These are phyloP conservation scores for Muraenolepis orangiensis DNA, from an alignment of 2,797 vertebrate genomes.

Conservation along the genomic window DNA sequence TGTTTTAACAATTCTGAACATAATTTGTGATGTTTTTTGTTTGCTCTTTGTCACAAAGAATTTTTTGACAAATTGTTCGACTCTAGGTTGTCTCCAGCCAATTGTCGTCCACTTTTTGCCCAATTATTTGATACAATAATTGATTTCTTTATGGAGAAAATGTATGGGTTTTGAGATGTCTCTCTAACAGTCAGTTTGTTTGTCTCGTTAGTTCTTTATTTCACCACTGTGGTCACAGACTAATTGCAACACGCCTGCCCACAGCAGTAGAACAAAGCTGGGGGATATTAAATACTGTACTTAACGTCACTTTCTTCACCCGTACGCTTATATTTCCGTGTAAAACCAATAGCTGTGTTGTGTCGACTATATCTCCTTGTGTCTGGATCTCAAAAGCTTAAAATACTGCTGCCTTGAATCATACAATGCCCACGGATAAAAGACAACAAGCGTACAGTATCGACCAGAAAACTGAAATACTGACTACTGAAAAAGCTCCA, in stretches of 20 bases:
- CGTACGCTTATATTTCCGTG: not conserved
- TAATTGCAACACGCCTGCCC: not conserved
- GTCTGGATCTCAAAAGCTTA: not conserved
- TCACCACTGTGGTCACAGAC: not conserved
- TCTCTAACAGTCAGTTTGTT: not conserved
- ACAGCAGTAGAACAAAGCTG: not conserved
- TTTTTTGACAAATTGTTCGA: too few relatives aligned
- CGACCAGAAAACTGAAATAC: not conserved
- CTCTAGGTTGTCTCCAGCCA: too few relatives aligned
- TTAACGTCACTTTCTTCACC: too few relatives aligned
- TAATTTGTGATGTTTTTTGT: not conserved
- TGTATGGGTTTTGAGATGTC: not conserved
- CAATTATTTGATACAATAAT: not conserved
- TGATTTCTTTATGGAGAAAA: not conserved
- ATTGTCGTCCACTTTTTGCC: not conserved
- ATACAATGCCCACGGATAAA: conserved; percentile 11
- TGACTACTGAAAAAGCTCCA: not conserved
- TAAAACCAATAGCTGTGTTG: not conserved
- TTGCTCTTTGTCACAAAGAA: not conserved
- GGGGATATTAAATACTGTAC: not conserved
- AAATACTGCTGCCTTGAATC: not conserved
- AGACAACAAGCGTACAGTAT: conserved; percentile 4
- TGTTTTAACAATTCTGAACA: not conserved
- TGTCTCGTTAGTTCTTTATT: not conserved
- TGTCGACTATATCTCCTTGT: not conserved